Conservation (phyloP, 2,113 vertebrate species). For the Hydrochoerus hydrochaeris region DNA sequence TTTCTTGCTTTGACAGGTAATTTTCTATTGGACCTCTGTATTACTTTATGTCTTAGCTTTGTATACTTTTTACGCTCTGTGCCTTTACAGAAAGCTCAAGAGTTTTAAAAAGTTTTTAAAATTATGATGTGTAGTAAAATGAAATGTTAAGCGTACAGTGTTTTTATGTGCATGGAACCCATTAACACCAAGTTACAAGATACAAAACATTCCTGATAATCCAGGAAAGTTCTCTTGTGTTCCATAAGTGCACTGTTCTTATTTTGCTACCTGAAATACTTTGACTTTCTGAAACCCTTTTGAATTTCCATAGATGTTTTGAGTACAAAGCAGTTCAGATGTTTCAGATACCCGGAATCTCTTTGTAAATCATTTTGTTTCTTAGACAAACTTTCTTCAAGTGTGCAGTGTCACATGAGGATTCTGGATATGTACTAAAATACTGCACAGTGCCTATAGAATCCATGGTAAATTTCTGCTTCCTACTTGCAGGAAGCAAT, state of each 20-base stretch:
- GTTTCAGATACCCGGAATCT: not conserved
- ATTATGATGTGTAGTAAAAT: not conserved
- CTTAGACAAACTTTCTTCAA: not conserved
- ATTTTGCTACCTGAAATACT: not conserved
- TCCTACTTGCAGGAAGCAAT: constrained; percentile 91
- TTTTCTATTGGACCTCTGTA: constrained; percentile 21
- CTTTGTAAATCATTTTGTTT: not conserved
- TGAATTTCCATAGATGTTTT: not conserved
- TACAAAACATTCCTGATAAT: not conserved
- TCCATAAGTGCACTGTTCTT: not conserved
- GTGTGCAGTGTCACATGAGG: not conserved
- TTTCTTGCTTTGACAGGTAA: not conserved
- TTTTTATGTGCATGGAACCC: not conserved
- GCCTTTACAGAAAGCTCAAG: not conserved
- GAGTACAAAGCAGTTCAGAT: not conserved
- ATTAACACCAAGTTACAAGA: not conserved
- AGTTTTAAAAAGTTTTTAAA: not conserved
- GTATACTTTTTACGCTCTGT: not conserved
- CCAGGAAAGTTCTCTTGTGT: not conserved
- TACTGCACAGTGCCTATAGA: not conserved
- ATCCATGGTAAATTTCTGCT: not conserved
- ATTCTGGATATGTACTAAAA: not conserved
- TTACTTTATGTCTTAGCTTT: constrained; percentile 13
- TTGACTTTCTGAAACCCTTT: not conserved
- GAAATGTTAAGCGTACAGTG: not conserved